Evolutionary conservation across 2,113 vertebrate species (phyloP), one percentile per base, ranked within the genome.

Genomic region (Carassius carassius): DNA sequence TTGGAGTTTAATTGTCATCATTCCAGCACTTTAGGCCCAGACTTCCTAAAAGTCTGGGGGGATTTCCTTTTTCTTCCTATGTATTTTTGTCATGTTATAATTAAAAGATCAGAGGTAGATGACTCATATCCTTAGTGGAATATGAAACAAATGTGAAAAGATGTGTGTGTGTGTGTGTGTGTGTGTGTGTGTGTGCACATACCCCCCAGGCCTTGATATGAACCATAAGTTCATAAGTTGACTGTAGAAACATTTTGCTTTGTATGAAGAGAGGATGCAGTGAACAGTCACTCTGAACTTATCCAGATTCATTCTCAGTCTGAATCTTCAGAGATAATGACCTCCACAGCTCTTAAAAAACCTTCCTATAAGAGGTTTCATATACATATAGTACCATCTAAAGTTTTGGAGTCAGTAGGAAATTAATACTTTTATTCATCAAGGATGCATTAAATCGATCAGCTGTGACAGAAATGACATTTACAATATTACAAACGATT

Each of bases 31-130:
- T 19, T 44, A 37, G n/a, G 16, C 37, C n/a, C 78, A 80, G 60
- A 80, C 78, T 81, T 67, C 78, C 62, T 32, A 49, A 67, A 79
- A 7, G 23, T 81, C 60, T 62, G 17, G n/a, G 49, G 62, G 78
- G 60, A 62, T 25, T 77, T 12, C 17, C 12, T 79, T 51, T 54
- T 32, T 54, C 49, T 76, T 76, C 2, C 41, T 2, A 51, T 67
- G 41, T 14, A 49, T 81, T 81, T 67, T 67, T 67, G 14, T 67
- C 78, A 65, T 67, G 62, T 67, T 81, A 81, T 81, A 51, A 81
- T 81, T 81, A 32, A 81, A 81, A 67, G 78, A 81, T 67, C 62
- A 51, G 62, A 51, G 10, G 41, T 81, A 67, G 62, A 32, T 81
- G 60, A 81, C 41, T 49, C 60, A 29, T 19, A 49, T 80, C 60